These are phyloP conservation scores for Pollenia labialis DNA, from an alignment of 2,888 invertebrate genomes.

Conservation along the genomic window DNA sequence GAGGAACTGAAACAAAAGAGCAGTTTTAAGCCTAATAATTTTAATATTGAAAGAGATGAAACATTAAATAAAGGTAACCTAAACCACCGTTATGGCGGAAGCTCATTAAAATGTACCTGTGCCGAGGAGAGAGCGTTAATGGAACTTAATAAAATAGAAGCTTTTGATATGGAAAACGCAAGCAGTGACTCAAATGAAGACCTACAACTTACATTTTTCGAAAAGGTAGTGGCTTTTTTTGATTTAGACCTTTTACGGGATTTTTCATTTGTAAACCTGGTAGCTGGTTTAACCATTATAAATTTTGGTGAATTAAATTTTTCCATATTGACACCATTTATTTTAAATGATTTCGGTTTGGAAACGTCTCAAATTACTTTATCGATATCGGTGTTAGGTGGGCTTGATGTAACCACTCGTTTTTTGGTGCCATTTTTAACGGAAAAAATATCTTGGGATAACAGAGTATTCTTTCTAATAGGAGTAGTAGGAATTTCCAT, in stretches of 20 bases:
- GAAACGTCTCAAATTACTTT: slow-evolving; percentile 86
- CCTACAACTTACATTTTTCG: slow-evolving; percentile 82
- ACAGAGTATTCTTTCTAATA: slow-evolving; percentile 88
- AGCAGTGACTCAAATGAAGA: slow-evolving; percentile 38
- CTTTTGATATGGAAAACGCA: slow-evolving; percentile 19
- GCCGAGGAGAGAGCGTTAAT: slow-evolving; percentile 77
- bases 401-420: slow-evolving; percentile 87
- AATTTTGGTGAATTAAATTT: slow-evolving; percentile 90
- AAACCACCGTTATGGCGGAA: slow-evolving; percentile 64
- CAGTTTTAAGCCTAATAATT: slow-evolving; percentile 80
- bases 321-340: slow-evolving; percentile 89
- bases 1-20: slow-evolving; percentile 75
- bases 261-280: slow-evolving; percentile 88
- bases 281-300: slow-evolving; percentile 89
- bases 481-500: slow-evolving; percentile 88
- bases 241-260: slow-evolving; percentile 89
- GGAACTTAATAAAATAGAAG: slow-evolving; percentile 73
- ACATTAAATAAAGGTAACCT: slow-evolving; percentile 73
- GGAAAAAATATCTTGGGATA: slow-evolving; percentile 89
- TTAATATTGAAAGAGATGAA: slow-evolving; percentile 81
- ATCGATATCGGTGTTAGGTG: slow-evolving; percentile 89
- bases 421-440: slow-evolving; percentile 89
- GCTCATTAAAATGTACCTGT: slow-evolving; percentile 78
- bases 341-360: slow-evolving; percentile 88
- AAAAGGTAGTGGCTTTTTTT: slow-evolving; percentile 88